Evolutionary conservation across 2,888 invertebrate species (phyloP).

Genomic region (Sphaerolaimus hirsutus): DNA sequence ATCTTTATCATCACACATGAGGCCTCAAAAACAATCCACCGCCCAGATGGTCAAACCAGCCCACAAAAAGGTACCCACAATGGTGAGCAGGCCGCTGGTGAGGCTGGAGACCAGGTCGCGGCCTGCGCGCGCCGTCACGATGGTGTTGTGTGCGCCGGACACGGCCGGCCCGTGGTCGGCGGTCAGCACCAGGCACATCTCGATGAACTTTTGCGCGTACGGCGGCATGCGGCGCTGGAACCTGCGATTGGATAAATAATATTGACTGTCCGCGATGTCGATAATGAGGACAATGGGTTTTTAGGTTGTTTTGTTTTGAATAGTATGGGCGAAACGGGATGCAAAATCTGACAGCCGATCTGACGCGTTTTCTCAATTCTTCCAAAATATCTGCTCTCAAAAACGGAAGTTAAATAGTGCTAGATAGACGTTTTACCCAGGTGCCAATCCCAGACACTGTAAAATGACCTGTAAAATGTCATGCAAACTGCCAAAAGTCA

Average conservation of each 20-base stretch:
- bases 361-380: background rate
- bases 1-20: no score
- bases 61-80: conserved; percentile 46
- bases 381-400: conserved; percentile 1
- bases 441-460: no score
- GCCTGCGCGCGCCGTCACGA: conserved; percentile 84
- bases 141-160: conserved; percentile 84
- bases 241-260: conserved; percentile 5
- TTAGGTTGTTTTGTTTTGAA: no score
- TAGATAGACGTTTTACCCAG: background rate
- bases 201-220: conserved; percentile 85
- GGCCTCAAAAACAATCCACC: no score
- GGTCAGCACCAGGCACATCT: conserved; percentile 93
- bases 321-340: background rate
- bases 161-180: conserved; percentile 97
- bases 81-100: conserved; percentile 82
- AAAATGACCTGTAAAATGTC: no score
- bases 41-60: no score
- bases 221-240: conserved; percentile 43
- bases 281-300: no score
- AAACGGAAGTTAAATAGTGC: background rate
- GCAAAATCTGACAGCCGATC: background rate
- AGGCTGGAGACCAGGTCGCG: conserved; percentile 87
- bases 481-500: no score
- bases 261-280: no score